These are phyloP conservation scores for Garrulus glandarius DNA, from an alignment of 2,797 vertebrate genomes.

Conservation along the genomic window DNA sequence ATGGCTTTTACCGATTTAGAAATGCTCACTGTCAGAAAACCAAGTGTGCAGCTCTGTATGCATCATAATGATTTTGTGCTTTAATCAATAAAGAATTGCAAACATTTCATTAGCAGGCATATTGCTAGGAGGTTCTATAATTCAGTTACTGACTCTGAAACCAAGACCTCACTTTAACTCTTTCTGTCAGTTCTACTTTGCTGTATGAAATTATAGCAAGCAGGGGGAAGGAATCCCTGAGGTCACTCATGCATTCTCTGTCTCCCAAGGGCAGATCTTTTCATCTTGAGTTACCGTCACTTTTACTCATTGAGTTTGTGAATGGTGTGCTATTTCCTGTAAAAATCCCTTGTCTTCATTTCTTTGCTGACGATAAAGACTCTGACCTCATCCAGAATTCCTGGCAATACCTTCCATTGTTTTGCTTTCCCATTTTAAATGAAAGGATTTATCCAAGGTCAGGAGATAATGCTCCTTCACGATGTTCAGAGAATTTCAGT, in stretches of 20 bases:
- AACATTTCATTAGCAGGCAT: background rate
- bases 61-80: background rate
- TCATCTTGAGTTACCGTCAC: constrained; percentile 32
- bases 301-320: constrained; percentile 32
- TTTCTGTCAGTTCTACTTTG: constrained; percentile 25
- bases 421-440: constrained; percentile 25
- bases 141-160: background rate
- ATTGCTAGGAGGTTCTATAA: background rate
- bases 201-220: constrained; percentile 49
- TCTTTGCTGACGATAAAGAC: background rate
- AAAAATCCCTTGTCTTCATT: constrained; percentile 32
- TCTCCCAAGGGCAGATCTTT: constrained; percentile 31
- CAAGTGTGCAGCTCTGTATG: background rate
- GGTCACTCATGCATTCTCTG: constrained; percentile 36
- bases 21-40: background rate
- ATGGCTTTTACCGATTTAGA: background rate
- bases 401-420: constrained; percentile 20
- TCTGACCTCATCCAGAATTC: constrained; percentile 31
- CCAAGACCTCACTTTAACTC: constrained; percentile 12
- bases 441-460: constrained; percentile 32
- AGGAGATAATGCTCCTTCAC: background rate
- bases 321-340: constrained; percentile 49
- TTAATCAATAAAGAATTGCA: background rate
- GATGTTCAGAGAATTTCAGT: background rate
- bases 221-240: background rate